These are phyloP conservation scores for Papilio xuthus DNA, from an alignment of 1,140 invertebrate species.

Conservation along the genomic window DNA sequence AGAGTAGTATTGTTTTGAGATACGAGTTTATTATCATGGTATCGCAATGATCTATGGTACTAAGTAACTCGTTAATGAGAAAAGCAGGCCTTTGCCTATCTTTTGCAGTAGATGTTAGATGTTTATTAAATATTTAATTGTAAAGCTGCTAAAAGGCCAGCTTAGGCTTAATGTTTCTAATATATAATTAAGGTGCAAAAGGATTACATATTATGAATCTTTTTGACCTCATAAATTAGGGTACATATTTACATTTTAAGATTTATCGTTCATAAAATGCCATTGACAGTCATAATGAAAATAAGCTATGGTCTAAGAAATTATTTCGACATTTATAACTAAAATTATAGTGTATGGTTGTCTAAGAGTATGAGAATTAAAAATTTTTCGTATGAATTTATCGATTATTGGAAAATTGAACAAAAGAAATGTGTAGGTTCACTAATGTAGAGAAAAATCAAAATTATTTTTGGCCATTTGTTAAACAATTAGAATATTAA, in stretches of 20 bases:
- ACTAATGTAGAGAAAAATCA: slow-evolving; percentile 33
- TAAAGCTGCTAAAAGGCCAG: slow-evolving; percentile 11
- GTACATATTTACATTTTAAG: background rate
- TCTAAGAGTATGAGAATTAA: background rate
- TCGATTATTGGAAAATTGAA: background rate
- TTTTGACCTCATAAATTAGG: background rate
- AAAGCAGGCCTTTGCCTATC: slow-evolving; percentile 14
- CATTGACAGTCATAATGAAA: background rate
- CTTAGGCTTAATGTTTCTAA: background rate
- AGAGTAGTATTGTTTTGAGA: slow-evolving; percentile 11
- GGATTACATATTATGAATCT: background rate
- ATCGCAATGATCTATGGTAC: slow-evolving; percentile 19
- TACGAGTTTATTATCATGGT: slow-evolving; percentile 22
- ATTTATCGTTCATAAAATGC: background rate
- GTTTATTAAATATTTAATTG: background rate
- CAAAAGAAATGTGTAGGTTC: slow-evolving; percentile 19
- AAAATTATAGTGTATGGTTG: background rate
- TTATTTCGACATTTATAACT: background rate
- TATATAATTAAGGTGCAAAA: background rate
- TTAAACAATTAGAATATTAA: slow-evolving; percentile 8
- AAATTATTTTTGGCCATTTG: slow-evolving; percentile 25
- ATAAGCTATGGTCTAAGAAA: background rate
- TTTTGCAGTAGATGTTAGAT: slow-evolving; percentile 1
- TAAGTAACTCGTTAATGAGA: background rate
- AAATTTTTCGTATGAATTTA: background rate